phyloP scores from a whole-genome alignment of 2,797 vertebrate genomes.

The Tokudaia muenninki region DNA sequence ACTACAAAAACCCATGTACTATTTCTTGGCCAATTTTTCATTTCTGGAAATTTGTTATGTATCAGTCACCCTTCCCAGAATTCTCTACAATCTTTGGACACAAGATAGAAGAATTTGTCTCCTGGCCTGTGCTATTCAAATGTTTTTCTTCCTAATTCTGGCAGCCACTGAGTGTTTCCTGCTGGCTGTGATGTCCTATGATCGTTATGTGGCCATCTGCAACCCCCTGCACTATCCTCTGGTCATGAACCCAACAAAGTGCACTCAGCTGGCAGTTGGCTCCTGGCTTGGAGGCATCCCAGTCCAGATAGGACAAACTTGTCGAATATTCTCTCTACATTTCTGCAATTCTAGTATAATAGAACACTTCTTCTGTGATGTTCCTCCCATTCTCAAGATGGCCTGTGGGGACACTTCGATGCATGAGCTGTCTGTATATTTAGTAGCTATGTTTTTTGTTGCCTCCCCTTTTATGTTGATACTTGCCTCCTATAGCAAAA shows the following conservation, averaged over 20 bases:
- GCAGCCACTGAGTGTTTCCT: neutral
- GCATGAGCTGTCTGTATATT: neutral
- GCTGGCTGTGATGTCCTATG: neutral
- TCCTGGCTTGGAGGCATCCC: slow-evolving; percentile 61
- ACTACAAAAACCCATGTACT: slow-evolving; percentile 45
- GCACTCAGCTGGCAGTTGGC: neutral
- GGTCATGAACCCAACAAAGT: slow-evolving; percentile 12
- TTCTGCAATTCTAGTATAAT: slow-evolving; percentile 3
- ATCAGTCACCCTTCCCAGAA: slow-evolving; percentile 74
- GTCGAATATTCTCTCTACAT: slow-evolving; percentile 6
- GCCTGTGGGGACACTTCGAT: neutral
- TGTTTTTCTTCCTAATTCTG: neutral
- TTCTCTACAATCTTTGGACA: slow-evolving; percentile 70
- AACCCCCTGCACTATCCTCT: slow-evolving; percentile 38
- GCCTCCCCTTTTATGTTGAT: slow-evolving; percentile 38
- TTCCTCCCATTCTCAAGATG: neutral
- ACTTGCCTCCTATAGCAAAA: slow-evolving; percentile 66
- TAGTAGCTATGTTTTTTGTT: neutral
- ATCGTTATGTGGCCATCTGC: slow-evolving; percentile 19
- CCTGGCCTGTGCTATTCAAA: slow-evolving; percentile 40
- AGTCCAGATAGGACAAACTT: slow-evolving; percentile 22
- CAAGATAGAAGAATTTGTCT: slow-evolving; percentile 59
- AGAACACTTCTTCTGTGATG: slow-evolving; percentile 42
- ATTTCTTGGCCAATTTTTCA: slow-evolving; percentile 48
- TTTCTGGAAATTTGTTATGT: slow-evolving; percentile 45